Evolutionary conservation across 1,140 invertebrate genomes (phyloP).

Genomic region (Battus philenor): DNA sequence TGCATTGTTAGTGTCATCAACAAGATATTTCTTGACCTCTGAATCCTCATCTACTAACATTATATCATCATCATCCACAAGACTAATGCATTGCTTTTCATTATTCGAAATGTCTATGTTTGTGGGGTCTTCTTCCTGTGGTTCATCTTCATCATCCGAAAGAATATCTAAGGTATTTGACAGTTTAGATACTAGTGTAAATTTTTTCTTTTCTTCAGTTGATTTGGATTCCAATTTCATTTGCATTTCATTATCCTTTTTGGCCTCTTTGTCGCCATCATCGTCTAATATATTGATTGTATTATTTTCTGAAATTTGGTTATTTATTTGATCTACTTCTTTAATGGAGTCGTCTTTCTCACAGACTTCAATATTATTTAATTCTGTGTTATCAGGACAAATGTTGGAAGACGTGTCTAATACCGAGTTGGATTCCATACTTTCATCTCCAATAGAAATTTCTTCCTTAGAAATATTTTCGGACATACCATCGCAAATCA

Average conservation of each 20-base stretch:
- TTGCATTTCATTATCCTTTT: neutral
- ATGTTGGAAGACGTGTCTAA: too few relatives aligned
- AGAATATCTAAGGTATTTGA: constrained; percentile 60
- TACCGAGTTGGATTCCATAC: too few relatives aligned
- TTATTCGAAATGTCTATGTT: neutral
- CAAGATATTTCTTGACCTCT: constrained; percentile 19
- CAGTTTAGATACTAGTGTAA: constrained; percentile 36
- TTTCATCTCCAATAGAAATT: too few relatives aligned
- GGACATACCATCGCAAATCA: too few relatives aligned
- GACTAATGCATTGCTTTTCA: constrained; percentile 45
- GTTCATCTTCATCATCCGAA: constrained; percentile 56
- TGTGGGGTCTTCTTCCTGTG: constrained; percentile 14
- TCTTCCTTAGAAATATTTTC: too few relatives aligned
- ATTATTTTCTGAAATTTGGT: neutral
- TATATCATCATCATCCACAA: constrained; percentile 56
- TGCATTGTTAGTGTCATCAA: constrained; percentile 8
- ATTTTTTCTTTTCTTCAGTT: constrained; percentile 22
- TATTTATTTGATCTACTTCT: constrained; percentile 1
- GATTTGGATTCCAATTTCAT: constrained; percentile 5
- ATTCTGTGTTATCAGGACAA: too few relatives aligned
- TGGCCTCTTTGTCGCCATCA: constrained; percentile 13
- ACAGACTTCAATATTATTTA: neutral
- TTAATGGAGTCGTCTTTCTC: neutral
- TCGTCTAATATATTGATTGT: neutral
- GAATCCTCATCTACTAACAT: constrained; percentile 50